phyloP scores from a whole-genome alignment of 2,888 invertebrate genomes.

The Microdon myrmicae region DNA sequence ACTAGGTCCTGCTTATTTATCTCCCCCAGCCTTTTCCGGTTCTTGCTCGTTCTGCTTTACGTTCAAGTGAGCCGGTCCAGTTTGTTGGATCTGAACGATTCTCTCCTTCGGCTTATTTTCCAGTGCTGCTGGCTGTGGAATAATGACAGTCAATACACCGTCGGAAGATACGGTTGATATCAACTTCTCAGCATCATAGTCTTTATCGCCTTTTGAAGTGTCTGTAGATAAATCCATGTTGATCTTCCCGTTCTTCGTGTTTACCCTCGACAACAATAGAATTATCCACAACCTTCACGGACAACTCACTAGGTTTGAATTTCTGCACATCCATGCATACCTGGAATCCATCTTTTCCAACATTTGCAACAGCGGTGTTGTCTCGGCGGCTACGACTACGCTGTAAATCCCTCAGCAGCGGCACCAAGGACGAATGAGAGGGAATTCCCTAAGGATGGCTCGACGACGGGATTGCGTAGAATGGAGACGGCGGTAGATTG shows the following conservation, averaged over 20 bases:
- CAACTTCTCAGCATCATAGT: slow-evolving; percentile 78
- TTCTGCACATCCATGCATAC: slow-evolving; percentile 79
- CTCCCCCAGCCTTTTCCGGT: no score
- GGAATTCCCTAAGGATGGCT: no score
- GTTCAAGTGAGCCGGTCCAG: slow-evolving; percentile 70
- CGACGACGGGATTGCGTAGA: no score
- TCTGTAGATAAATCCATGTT: slow-evolving; percentile 78
- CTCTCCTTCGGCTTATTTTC: slow-evolving; percentile 67
- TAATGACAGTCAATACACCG: slow-evolving; percentile 76
- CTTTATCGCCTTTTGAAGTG: slow-evolving; percentile 81
- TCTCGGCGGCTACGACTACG: not conserved
- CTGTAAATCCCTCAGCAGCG: no score
- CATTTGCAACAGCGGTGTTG: slow-evolving; percentile 5
- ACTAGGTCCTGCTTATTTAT: no score
- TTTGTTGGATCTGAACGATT: slow-evolving; percentile 72
- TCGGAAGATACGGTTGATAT: slow-evolving; percentile 80
- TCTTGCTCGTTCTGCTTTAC: slow-evolving; percentile 68
- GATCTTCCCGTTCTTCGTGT: slow-evolving; percentile 79
- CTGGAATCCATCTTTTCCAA: slow-evolving; percentile 74
- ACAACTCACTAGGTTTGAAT: slow-evolving; percentile 79
- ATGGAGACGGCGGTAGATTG: no score
- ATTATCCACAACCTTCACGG: slow-evolving; percentile 80
- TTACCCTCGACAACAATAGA: slow-evolving; percentile 79
- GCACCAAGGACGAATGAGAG: no score
- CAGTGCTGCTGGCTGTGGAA: slow-evolving; percentile 68